A percentile compares a stretch with the other conserved stretches of the same genome.
Evolutionary conservation across 2,113 vertebrate species (phyloP).

Genomic region (Notechis scutatus): DNA sequence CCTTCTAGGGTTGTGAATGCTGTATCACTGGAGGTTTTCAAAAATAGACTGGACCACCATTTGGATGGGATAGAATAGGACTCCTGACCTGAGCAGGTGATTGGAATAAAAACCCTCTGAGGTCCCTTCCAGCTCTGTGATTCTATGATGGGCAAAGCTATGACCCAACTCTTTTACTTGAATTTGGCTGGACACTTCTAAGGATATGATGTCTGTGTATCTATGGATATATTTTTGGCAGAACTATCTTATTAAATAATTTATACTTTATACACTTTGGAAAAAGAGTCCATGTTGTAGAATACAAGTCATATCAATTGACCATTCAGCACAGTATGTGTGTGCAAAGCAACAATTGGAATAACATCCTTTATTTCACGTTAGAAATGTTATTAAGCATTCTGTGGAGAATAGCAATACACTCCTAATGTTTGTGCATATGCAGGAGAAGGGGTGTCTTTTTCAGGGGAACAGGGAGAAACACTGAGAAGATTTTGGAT

Average conservation of each 20-base stretch:
- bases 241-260: not conserved
- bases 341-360: not conserved
- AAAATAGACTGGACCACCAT: not conserved
- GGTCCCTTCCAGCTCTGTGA: not conserved
- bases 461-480: not conserved
- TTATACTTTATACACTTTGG: not conserved
- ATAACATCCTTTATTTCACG: not conserved
- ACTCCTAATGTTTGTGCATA: not conserved
- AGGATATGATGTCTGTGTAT: not conserved
- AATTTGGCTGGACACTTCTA: not conserved
- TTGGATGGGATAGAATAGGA: not conserved
- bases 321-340: not conserved
- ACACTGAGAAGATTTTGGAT: not conserved
- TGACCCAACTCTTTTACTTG: not conserved
- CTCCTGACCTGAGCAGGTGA: not conserved
- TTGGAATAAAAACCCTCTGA: not conserved
- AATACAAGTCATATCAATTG: not conserved
- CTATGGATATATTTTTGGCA: not conserved
- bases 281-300: not conserved
- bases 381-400: not conserved
- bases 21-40: not conserved
- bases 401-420: not conserved
- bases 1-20: not conserved
- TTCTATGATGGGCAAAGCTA: not conserved
- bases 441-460: not conserved